phyloP scores from a whole-genome alignment of 2,888 invertebrate species.

The Heliconius hortense region DNA sequence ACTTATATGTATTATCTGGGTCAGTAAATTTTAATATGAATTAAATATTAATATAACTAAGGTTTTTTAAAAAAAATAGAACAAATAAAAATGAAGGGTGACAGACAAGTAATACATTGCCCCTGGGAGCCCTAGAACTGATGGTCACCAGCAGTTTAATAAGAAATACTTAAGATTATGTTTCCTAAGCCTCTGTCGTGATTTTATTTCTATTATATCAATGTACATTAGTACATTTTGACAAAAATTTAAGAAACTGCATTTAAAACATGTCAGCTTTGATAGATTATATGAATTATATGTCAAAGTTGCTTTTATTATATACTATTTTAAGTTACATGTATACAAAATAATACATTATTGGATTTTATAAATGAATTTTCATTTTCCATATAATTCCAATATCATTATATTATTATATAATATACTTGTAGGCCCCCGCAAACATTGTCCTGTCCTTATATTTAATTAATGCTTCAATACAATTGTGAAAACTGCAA shows the following conservation, averaged over 20 bases:
- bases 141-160: constrained; percentile 22
- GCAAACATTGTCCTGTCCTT: background rate
- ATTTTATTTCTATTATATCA: constrained; percentile 37
- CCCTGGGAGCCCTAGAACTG: constrained; percentile 36
- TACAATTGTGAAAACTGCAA: too few relatives aligned
- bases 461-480: too few relatives aligned
- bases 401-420: background rate
- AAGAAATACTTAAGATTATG: constrained; percentile 31
- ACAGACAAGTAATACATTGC: background rate
- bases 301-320: constrained; percentile 56
- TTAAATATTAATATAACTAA: background rate
- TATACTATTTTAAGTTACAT: constrained; percentile 48
- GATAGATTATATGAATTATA: constrained; percentile 49
- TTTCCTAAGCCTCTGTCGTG: constrained; percentile 33
- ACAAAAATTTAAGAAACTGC: constrained; percentile 41
- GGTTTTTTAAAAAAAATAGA: background rate
- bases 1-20: background rate
- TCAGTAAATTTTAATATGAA: background rate
- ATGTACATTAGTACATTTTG: constrained; percentile 36
- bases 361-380: constrained; percentile 37
- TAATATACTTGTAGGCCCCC: too few relatives aligned
- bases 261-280: constrained; percentile 45
- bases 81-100: background rate
- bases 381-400: background rate
- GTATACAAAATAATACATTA: constrained; percentile 44